Percentiles rank a stretch among this genome's conserved stretches.
Conservation (phyloP, 2,888 invertebrate genomes). For the Cryptocheilus praepositus region DNA sequence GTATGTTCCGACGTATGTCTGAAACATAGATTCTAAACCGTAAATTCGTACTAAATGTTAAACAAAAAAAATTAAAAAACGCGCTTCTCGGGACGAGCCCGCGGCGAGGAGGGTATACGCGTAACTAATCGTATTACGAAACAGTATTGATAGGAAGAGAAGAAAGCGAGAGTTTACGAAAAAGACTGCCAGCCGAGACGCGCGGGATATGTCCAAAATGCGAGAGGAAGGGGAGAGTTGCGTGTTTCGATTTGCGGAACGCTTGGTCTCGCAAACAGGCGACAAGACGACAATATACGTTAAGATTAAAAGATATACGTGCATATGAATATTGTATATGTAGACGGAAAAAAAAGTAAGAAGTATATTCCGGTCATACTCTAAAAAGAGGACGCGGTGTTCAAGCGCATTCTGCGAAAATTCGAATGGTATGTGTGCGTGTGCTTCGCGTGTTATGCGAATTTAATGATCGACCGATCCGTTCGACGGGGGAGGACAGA, state of each 20-base stretch:
- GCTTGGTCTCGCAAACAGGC: conserved; percentile 26
- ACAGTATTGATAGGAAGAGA: conserved; percentile 68
- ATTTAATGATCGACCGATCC: conserved; percentile 28
- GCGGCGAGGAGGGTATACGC: conserved; percentile 51
- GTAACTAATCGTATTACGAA: conserved; percentile 69
- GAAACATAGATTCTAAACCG: no score
- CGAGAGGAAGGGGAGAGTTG: conserved; percentile 17
- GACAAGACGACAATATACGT: conserved; percentile 1
- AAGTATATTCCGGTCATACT: conserved; percentile 60
- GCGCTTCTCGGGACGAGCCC: conserved; percentile 50
- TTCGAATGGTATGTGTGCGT: conserved; percentile 35
- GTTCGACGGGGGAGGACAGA: conserved; percentile 26
- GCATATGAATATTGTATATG: conserved; percentile 20
- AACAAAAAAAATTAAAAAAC: conserved; percentile 28
- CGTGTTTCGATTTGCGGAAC: conserved; percentile 17
- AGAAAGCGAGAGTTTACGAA: conserved; percentile 60
- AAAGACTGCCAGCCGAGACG: conserved; percentile 66
- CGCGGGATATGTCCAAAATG: conserved; percentile 22
- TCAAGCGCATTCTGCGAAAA: no score
- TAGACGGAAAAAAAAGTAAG: conserved; percentile 14
- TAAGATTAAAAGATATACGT: conserved; percentile 17
- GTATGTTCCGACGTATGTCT: no score
- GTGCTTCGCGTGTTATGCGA: conserved; percentile 53
- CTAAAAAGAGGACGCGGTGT: conserved; percentile 37
- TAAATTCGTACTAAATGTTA: neutral